These are phyloP conservation scores for Ericerus pela DNA, from an alignment of 1,140 invertebrate species.

Conservation along the genomic window DNA sequence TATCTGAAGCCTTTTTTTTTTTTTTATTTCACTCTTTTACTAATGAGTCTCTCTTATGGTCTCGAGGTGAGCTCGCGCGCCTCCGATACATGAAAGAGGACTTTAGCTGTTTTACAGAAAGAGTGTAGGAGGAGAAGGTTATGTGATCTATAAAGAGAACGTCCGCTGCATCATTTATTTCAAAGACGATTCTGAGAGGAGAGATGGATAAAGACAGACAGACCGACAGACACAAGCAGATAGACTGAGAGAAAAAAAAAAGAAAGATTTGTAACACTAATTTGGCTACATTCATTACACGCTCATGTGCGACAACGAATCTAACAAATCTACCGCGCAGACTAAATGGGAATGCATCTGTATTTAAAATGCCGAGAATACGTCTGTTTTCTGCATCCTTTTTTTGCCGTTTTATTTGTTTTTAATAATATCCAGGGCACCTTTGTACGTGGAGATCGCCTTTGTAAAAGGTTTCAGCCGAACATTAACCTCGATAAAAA, in stretches of 20 bases:
- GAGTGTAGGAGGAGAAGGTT: neutral
- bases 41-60: conserved; percentile 2
- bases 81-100: neutral
- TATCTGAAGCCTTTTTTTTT: too few relatives aligned
- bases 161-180: conserved; percentile 8
- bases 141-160: conserved; percentile 10
- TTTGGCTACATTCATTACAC: conserved; percentile 12
- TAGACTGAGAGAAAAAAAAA: neutral
- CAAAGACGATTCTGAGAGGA: neutral
- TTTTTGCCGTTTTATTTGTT: conserved; percentile 11
- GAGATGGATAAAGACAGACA: too few relatives aligned
- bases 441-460: neutral
- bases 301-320: neutral
- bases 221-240: too few relatives aligned
- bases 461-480: neutral
- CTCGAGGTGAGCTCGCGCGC: neutral
- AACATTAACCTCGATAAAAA: conserved; percentile 2
- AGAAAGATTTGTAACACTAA: conserved; percentile 7
- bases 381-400: too few relatives aligned
- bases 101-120: too few relatives aligned
- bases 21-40: too few relatives aligned
- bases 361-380: too few relatives aligned
- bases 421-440: conserved; percentile 4
- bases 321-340: neutral
- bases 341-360: too few relatives aligned